A percentile compares a stretch with the other conserved stretches of the same genome.
Evolutionary conservation across 2,113 vertebrate species (phyloP).

Genomic region (Leptocoma aspasia): DNA sequence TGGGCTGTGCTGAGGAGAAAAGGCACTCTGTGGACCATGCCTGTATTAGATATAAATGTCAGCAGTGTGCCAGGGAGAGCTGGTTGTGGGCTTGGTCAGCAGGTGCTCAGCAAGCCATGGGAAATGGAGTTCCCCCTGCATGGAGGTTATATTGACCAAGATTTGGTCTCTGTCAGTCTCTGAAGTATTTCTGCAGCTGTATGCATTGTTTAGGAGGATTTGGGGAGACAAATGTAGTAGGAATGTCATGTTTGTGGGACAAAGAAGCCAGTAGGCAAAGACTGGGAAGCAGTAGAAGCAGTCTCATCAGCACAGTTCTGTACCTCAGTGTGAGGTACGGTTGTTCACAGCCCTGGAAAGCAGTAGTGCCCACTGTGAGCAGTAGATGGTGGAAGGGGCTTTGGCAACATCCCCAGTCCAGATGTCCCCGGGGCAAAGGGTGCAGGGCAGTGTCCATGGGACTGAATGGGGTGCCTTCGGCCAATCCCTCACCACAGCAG

Average conservation of each 20-base stretch:
- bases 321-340: neutral
- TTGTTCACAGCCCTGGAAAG: neutral
- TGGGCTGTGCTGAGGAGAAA: neutral
- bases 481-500: fast-evolving
- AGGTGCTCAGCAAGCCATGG: fast-evolving
- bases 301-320: neutral
- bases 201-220: fast-evolving
- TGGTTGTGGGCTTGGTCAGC: neutral
- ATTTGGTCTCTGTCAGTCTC: neutral
- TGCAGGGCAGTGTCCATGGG: neutral
- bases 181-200: neutral
- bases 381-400: neutral
- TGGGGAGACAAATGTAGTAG: neutral
- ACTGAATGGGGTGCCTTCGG: fast-evolving
- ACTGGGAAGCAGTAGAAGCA: neutral
- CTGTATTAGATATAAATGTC: neutral
- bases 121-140: neutral
- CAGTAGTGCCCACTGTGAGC: neutral
- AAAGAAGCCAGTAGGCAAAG: neutral
- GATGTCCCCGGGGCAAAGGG: neutral
- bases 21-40: fast-evolving
- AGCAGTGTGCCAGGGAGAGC: neutral
- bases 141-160: neutral
- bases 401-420: neutral
- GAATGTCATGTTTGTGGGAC: neutral